A percentile compares a stretch with the other conserved stretches of the same genome.
Evolutionary conservation across 2,888 invertebrate genomes (phyloP).

Genomic region (Pecten maximus): DNA sequence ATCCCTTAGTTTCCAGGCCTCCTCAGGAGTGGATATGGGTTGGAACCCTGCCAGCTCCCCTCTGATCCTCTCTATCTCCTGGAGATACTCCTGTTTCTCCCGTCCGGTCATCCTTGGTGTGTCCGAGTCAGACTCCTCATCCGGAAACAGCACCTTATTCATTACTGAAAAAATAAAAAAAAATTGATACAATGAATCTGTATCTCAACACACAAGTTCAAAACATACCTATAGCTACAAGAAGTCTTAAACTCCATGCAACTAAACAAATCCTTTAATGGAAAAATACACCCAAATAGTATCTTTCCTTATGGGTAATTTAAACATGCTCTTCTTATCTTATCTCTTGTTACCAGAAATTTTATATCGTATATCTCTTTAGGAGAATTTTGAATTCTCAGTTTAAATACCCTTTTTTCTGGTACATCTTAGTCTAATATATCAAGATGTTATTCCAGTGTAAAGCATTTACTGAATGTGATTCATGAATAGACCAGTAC

Average conservation of each 20-base stretch:
- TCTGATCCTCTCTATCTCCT: conserved; percentile 78
- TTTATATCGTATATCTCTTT: too few species aligned
- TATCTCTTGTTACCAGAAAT: too few species aligned
- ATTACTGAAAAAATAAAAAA: conserved; percentile 74
- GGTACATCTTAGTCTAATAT: too few species aligned
- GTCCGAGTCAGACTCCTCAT: conserved; percentile 69
- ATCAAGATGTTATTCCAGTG: background rate
- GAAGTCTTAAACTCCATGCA: too few species aligned
- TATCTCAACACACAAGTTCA: too few species aligned
- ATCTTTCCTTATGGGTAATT: too few species aligned
- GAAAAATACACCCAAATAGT: too few species aligned
- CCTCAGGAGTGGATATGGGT: conserved; percentile 77
- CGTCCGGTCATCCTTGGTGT: conserved; percentile 63
- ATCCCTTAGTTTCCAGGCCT: conserved; percentile 59
- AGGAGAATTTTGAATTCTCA: too few species aligned
- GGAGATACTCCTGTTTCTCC: conserved; percentile 76
- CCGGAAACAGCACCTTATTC: conserved; percentile 76
- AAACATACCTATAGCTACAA: too few species aligned
- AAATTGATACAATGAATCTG: background rate
- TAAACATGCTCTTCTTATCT: too few species aligned
- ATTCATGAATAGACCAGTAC: background rate
- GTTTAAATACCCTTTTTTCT: too few species aligned
- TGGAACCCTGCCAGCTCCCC: conserved; percentile 79
- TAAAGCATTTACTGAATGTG: background rate
- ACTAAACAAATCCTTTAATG: too few species aligned